phyloP scores from a whole-genome alignment of 2,797 vertebrate species.

The Pangasius macronema region DNA sequence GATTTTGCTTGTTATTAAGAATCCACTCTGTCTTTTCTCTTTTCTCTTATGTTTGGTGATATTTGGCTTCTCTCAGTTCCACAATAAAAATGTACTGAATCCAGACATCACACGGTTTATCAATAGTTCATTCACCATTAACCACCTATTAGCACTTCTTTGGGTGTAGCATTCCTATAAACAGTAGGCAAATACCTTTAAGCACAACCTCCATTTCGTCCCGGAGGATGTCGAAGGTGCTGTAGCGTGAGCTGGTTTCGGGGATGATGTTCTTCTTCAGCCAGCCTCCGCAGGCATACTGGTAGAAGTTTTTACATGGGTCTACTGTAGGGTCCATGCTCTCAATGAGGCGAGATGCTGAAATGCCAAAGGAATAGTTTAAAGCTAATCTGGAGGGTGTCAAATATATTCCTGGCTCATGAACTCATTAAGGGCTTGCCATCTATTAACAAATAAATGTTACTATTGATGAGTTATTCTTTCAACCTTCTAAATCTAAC shows the following conservation, averaged over 20 bases:
- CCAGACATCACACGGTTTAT: not conserved
- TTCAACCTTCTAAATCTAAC: not conserved
- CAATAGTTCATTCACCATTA: not conserved
- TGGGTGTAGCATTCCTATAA: not conserved
- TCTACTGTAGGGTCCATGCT: slow-evolving; percentile 85
- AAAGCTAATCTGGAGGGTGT: not conserved
- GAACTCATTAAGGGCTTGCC: not conserved
- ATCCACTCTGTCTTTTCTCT: not conserved
- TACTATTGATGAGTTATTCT: no score
- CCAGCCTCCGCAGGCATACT: slow-evolving; percentile 95
- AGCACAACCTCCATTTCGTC: slow-evolving; percentile 90
- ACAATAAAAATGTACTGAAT: not conserved
- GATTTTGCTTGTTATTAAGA: not conserved
- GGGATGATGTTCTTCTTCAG: slow-evolving; percentile 92
- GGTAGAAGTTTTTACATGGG: slow-evolving; percentile 91
- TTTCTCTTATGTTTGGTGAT: not conserved
- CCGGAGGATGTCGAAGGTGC: slow-evolving; percentile 93
- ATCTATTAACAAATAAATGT: no score
- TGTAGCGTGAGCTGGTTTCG: slow-evolving; percentile 90
- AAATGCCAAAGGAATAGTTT: slow-evolving; percentile 36
- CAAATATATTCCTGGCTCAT: not conserved
- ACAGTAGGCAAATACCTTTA: slow-evolving; percentile 79
- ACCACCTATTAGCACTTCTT: not conserved
- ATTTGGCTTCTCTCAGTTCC: not conserved
- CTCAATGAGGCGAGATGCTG: slow-evolving; percentile 90